Percentiles rank a stretch among this genome's conserved stretches.
phyloP scores from a whole-genome alignment of 2,888 invertebrate genomes.

The Aplocera efformata region DNA sequence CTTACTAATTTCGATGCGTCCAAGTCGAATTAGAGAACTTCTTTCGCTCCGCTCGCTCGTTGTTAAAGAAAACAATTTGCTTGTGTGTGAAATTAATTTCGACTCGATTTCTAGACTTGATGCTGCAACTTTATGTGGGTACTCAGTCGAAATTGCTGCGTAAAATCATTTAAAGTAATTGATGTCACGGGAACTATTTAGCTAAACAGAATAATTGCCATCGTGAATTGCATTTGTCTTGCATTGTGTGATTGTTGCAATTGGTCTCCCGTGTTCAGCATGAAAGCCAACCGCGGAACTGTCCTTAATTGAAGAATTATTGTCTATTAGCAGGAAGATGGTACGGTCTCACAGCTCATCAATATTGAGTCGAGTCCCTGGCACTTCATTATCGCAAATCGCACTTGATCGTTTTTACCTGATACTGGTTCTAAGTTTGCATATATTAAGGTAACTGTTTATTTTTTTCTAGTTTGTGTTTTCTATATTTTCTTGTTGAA shows the following conservation, averaged over 20 bases:
- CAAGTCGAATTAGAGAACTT: no score
- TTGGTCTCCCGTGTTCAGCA: slow-evolving; percentile 37
- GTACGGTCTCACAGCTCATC: slow-evolving; percentile 6
- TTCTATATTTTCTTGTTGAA: not conserved
- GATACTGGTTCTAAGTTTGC: no score
- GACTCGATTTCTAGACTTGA: slow-evolving; percentile 26
- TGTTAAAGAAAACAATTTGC: no score
- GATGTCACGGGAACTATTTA: slow-evolving; percentile 45
- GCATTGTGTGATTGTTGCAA: slow-evolving; percentile 54
- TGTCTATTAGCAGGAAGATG: slow-evolving; percentile 47
- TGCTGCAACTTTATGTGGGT: slow-evolving; percentile 25
- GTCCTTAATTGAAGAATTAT: slow-evolving; percentile 72
- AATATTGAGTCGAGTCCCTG: no score
- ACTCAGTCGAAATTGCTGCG: slow-evolving; percentile 39
- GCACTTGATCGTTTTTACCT: no score
- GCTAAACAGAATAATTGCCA: slow-evolving; percentile 59
- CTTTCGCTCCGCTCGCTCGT: no score
- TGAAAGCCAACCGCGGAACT: slow-evolving; percentile 62
- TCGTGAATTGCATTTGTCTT: slow-evolving; percentile 66
- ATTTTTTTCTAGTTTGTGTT: no score
- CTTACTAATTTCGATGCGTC: no score
- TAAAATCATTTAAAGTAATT: slow-evolving; percentile 46
- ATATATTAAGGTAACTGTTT: no score
- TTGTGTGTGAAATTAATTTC: slow-evolving; percentile 12
- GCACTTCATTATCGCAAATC: no score